Evolutionary conservation across 2,113 vertebrate genomes (phyloP).

Genomic region (Uria aalge): DNA sequence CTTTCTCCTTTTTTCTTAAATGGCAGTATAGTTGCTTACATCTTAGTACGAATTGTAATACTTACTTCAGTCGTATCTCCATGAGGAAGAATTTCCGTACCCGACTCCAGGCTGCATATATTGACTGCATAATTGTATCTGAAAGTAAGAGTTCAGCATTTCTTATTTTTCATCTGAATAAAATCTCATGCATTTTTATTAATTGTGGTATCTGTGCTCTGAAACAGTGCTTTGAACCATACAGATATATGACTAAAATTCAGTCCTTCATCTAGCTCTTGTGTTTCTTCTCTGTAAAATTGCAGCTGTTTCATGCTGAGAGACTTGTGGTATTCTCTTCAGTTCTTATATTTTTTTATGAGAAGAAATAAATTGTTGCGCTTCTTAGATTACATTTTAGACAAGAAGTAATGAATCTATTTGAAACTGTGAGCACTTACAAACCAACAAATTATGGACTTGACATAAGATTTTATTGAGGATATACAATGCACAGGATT

Average conservation of each 20-base stretch:
- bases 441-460: not conserved
- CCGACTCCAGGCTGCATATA: constrained; percentile 72
- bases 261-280: not conserved
- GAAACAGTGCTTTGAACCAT: not conserved
- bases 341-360: not conserved
- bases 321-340: not conserved
- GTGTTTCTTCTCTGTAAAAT: not conserved
- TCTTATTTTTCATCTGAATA: not conserved
- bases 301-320: not conserved
- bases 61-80: constrained; percentile 69
- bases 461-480: not conserved
- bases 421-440: not conserved
- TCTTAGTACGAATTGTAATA: not conserved
- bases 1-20: not conserved
- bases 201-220: not conserved
- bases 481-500: not conserved
- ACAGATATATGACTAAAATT: not conserved
- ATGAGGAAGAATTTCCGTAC: constrained; percentile 73
- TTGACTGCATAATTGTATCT: constrained; percentile 74
- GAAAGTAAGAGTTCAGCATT: not conserved
- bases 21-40: not conserved
- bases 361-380: not conserved
- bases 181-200: not conserved
- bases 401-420: not conserved
- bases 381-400: not conserved